Evolutionary conservation across 2,797 vertebrate genomes (phyloP).

Genomic region (Oreortyx pictus): DNA sequence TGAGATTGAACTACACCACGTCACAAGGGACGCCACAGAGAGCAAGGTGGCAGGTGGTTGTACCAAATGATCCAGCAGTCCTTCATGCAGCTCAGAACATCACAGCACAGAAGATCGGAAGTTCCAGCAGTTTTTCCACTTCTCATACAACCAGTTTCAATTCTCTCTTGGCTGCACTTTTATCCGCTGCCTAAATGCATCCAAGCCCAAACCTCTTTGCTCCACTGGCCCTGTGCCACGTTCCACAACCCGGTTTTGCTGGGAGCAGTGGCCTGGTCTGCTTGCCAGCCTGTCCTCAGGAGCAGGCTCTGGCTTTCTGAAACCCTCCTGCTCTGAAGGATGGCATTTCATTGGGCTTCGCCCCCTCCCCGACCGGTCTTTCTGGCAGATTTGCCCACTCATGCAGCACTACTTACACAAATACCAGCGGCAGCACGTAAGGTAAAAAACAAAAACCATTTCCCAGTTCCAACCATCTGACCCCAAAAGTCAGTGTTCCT

Average conservation of each 20-base stretch:
- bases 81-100: background rate
- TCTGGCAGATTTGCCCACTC: background rate
- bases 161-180: background rate
- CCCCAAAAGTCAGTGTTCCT: background rate
- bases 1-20: background rate
- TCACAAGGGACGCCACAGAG: background rate
- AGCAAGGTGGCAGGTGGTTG: background rate
- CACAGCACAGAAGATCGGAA: background rate
- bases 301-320: background rate
- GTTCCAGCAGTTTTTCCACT: background rate
- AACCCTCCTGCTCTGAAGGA: background rate
- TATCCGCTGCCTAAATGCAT: background rate
- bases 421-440: background rate
- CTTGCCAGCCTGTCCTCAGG: background rate
- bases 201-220: background rate
- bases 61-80: background rate
- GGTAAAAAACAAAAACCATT: background rate
- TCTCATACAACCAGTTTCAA: background rate
- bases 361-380: background rate
- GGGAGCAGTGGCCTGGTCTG: accelerated
- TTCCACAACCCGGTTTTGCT: background rate
- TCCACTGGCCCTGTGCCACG: accelerated
- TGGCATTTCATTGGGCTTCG: background rate
- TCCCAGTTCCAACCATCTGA: background rate
- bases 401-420: background rate